Percentiles rank a stretch among this genome's conserved stretches.
phyloP scores from a whole-genome alignment of 2,113 vertebrate species.

The Dendrocopos noguchii region DNA sequence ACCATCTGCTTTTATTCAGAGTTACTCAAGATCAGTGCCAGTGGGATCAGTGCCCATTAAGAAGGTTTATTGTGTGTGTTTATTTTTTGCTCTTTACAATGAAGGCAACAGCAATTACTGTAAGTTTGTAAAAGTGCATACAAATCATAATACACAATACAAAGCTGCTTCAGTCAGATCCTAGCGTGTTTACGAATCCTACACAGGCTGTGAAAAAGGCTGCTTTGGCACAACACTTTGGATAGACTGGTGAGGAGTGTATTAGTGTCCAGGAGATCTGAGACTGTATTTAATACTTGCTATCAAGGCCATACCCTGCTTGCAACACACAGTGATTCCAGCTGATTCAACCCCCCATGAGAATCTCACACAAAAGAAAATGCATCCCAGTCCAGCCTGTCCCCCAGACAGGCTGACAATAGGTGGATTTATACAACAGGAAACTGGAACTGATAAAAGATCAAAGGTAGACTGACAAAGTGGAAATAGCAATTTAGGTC shows the following conservation, averaged over 20 bases:
- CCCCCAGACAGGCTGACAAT: background rate
- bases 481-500: background rate
- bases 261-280: background rate
- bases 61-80: slow-evolving; percentile 55
- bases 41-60: slow-evolving; percentile 59
- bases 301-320: background rate
- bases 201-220: slow-evolving; percentile 49
- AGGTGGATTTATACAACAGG: background rate
- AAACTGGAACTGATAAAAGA: background rate
- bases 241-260: background rate
- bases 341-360: background rate
- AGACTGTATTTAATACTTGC: background rate
- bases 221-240: slow-evolving; percentile 23
- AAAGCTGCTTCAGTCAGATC: slow-evolving; percentile 57
- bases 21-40: slow-evolving; percentile 63
- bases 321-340: background rate
- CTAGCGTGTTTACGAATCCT: background rate
- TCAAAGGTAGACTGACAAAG: background rate
- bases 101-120: slow-evolving; percentile 69
- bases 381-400: background rate
- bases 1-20: slow-evolving; percentile 73
- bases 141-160: slow-evolving; percentile 45
- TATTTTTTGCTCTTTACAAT: slow-evolving; percentile 64
- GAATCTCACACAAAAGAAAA: background rate
- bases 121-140: slow-evolving; percentile 57